A percentile compares a stretch with the other conserved stretches of the same genome.
Evolutionary conservation across 2,888 invertebrate genomes (phyloP).

Genomic region (Zaprionus bogoriensis): DNA sequence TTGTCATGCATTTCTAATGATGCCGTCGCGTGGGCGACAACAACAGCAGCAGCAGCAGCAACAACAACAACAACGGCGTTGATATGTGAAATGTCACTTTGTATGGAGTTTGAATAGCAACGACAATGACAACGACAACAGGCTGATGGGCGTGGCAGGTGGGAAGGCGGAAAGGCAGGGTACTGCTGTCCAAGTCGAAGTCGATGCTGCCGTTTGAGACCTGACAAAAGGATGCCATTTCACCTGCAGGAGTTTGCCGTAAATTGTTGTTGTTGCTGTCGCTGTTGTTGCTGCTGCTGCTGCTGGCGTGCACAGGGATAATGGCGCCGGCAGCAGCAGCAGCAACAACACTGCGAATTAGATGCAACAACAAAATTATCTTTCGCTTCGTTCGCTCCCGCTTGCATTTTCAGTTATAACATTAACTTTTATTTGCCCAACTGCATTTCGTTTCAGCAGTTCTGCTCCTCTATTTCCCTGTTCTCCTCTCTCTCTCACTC

Average conservation of each 20-base stretch:
- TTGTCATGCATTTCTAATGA: constrained; percentile 80
- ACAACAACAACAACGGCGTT: constrained; percentile 35
- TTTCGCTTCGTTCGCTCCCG: constrained; percentile 51
- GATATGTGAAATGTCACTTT: constrained; percentile 78
- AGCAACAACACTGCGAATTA: constrained; percentile 20
- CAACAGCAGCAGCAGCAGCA: constrained; percentile 21
- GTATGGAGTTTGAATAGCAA: constrained; percentile 70
- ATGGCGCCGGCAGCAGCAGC: constrained; percentile 36
- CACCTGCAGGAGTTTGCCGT: constrained; percentile 65
- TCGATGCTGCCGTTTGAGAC: constrained; percentile 48
- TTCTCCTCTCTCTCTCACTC: constrained; percentile 21
- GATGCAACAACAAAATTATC: constrained; percentile 57
- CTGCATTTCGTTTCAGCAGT: constrained; percentile 56
- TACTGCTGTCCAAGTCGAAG: constrained; percentile 38
- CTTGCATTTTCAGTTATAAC: constrained; percentile 64
- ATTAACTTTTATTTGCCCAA: constrained; percentile 73
- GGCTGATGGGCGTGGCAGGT: constrained; percentile 37
- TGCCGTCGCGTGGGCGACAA: constrained; percentile 52
- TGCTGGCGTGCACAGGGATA: constrained; percentile 49
- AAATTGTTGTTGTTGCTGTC: constrained; percentile 60
- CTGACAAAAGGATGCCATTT: constrained; percentile 74
- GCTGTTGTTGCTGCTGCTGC: constrained; percentile 20
- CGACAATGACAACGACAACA: constrained; percentile 62
- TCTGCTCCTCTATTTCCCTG: not conserved
- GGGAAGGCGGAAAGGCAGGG: not conserved